Base-by-base conservation (phyloP, 2,113 vertebrate genomes). In the Corythaixoides concolor region DNA sequence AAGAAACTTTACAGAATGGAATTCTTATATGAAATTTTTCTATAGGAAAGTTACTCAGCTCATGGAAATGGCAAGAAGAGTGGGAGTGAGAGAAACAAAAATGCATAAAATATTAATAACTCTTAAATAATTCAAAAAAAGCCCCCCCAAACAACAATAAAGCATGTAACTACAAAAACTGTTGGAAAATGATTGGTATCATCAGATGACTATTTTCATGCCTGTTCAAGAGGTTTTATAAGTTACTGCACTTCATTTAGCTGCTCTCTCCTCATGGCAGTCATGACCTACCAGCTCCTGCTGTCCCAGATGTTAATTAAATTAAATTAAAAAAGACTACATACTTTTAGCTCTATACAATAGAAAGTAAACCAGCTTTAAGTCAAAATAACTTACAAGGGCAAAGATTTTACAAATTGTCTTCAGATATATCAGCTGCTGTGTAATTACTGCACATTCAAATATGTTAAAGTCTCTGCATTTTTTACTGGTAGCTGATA, bases 91-190 rank as follows among this genome's bases (percentile, higher is more conserved):
- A 88, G 83, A 91, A 60, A 83, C 22, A 76, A 84, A 28, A 72
- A 78, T 53, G 49, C 60, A 84, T 91, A 90, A 95, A 95, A 88
- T 79, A 91, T 88, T 89, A 79, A 85, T 79, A 74, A 39, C 15
- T 64, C 23, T 68, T 91, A 69, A 91, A 85, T 91, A 83, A 91
- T 80, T 85, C 13, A 66, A 16, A 72, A 72, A 83, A 59, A 33
- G 1, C 6, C 27, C 72, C 39, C 27, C 53, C 0, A 27, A 93
- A 53, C 67, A 91, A 94, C 55, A 93, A 67, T 55, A 96, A 91
- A 88, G 35, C 20, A 53, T 22, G 9, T 66, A 77, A 41, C 26
- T 90, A 62, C 50, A 73, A 66, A 87, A 90, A 50, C 26, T 47
- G 32, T 19, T 81, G 80, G 70, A 63, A 72, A 90, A 58, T 58